Percentiles rank a stretch among this genome's conserved stretches.
These are phyloP conservation scores for Neomonachus schauinslandi DNA, from an alignment of 2,113 vertebrate species.

Conservation along the genomic window DNA sequence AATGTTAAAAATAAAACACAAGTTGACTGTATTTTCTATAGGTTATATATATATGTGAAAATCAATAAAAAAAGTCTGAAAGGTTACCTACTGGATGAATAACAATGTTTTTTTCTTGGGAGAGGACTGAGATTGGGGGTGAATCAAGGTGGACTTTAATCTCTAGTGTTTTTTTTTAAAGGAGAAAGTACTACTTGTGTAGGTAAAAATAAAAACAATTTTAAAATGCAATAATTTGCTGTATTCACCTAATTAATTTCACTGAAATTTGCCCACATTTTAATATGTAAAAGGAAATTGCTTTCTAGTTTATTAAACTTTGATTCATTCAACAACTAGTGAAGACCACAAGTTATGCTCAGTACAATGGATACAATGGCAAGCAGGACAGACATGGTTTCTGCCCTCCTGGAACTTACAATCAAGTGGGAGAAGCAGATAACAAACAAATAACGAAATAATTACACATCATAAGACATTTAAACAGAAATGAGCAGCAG, in stretches of 20 bases:
- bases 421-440: neutral
- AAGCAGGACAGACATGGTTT: neutral
- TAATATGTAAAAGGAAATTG: neutral
- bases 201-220: slow-evolving; percentile 32
- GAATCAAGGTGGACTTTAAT: neutral
- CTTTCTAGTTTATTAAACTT: slow-evolving; percentile 43
- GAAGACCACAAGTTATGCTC: neutral
- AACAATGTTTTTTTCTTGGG: neutral
- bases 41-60: neutral
- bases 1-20: slow-evolving; percentile 34
- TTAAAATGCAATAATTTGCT: slow-evolving; percentile 30
- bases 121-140: neutral
- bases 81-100: neutral
- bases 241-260: neutral
- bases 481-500: neutral
- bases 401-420: neutral
- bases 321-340: neutral
- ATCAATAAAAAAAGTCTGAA: neutral
- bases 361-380: neutral
- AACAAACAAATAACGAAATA: neutral
- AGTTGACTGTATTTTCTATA: neutral
- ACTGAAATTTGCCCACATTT: slow-evolving; percentile 37
- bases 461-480: neutral
- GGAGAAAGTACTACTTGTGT: neutral
- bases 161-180: neutral